Percentiles rank a stretch among this genome's conserved stretches.
Evolutionary conservation across 2,888 invertebrate species (phyloP).

Genomic region (Eudiplozoon nipponicum): DNA sequence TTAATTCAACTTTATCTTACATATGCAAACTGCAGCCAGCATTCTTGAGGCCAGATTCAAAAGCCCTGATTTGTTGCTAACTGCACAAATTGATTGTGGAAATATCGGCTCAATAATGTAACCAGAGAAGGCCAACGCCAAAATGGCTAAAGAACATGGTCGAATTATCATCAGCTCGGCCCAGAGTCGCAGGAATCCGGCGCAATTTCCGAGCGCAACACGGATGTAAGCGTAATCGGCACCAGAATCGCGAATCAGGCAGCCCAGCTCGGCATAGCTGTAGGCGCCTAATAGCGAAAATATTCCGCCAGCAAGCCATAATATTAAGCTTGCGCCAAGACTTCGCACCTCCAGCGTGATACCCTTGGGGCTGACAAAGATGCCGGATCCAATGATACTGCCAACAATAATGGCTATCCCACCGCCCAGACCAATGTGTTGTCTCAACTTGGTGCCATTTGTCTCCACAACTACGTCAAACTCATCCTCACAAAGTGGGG

Average conservation of each 20-base stretch:
- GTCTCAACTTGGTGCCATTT: no score
- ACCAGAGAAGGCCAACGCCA: slow-evolving; percentile 74
- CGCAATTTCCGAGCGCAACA: slow-evolving; percentile 83
- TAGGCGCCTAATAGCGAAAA: slow-evolving; percentile 89
- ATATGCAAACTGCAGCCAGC: no score
- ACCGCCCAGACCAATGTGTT: slow-evolving; percentile 64
- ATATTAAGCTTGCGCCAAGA: slow-evolving; percentile 58
- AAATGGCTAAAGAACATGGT: slow-evolving; percentile 56
- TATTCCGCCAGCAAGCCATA: slow-evolving; percentile 54
- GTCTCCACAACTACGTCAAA: no score
- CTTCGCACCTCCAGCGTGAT: slow-evolving; percentile 60
- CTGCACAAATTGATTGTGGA: no score
- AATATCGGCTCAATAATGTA: slow-evolving; percentile 81
- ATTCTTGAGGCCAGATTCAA: no score
- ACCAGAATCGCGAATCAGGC: slow-evolving; percentile 37
- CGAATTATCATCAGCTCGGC: slow-evolving; percentile 89
- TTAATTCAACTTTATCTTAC: no score
- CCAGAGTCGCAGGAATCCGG: slow-evolving; percentile 80
- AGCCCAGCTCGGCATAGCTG: slow-evolving; percentile 84
- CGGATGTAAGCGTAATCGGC: slow-evolving; percentile 95
- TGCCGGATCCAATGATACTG: slow-evolving; percentile 75
- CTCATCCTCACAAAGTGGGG: no score
- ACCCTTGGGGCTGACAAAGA: slow-evolving; percentile 71
- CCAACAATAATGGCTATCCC: slow-evolving; percentile 81
- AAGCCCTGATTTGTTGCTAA: no score